These are phyloP conservation scores for Tragopan temminckii DNA, from an alignment of 2,797 vertebrate genomes.

Conservation along the genomic window DNA sequence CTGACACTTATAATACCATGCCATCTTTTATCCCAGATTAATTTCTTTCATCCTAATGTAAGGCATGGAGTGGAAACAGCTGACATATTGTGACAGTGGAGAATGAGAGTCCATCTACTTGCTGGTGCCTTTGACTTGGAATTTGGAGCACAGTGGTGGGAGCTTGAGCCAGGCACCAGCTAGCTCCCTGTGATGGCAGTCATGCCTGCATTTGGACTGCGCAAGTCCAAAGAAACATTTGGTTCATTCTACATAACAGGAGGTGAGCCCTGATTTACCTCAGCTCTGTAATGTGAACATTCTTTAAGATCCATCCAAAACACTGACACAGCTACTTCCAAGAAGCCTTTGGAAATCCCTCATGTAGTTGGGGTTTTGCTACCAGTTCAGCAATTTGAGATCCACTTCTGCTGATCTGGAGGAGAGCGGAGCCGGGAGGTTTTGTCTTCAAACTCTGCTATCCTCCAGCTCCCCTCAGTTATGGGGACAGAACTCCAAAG, in stretches of 20 bases:
- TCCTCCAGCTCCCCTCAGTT: neutral
- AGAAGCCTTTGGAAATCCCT: neutral
- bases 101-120: neutral
- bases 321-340: neutral
- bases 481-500: neutral
- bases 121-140: neutral
- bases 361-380: neutral
- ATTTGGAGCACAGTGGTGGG: neutral
- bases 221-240: neutral
- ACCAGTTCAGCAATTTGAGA: neutral
- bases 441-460: neutral
- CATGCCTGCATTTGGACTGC: rapidly evolving
- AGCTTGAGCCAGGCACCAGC: neutral
- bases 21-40: neutral
- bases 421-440: neutral
- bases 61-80: neutral
- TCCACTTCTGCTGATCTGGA: neutral
- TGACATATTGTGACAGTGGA: neutral
- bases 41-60: neutral
- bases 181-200: neutral
- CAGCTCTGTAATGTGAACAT: neutral
- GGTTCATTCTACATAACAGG: neutral
- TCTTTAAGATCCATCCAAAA: neutral
- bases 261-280: neutral
- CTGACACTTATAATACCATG: neutral